Percentiles rank a stretch among this genome's conserved stretches.
Conservation (phyloP, 2,888 invertebrate species). For the Drosophila prolongata region DNA sequence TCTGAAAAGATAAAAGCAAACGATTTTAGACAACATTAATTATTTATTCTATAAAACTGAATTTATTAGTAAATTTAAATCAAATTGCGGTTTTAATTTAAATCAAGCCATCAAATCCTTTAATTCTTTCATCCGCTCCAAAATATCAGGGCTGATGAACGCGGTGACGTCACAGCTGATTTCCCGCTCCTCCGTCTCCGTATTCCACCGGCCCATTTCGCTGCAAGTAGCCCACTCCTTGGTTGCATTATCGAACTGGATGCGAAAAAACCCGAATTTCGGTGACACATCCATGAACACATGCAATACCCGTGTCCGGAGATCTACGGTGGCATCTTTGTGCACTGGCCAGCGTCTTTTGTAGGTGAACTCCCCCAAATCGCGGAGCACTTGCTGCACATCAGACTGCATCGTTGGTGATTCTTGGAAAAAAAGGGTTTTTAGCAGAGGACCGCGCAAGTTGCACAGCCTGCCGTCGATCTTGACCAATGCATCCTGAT, state of each 20-base stretch:
- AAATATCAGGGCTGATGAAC: slow-evolving; percentile 44
- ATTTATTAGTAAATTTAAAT: background rate
- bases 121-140: slow-evolving; percentile 45
- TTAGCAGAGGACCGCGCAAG: slow-evolving; percentile 48
- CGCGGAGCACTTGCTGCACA: slow-evolving; percentile 35
- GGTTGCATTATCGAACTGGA: slow-evolving; percentile 47
- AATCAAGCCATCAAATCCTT: slow-evolving; percentile 14
- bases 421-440: slow-evolving; percentile 45
- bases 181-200: background rate
- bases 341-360: slow-evolving; percentile 10
- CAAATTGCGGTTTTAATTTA: background rate
- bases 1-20: slow-evolving; percentile 48
- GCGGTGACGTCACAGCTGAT: slow-evolving; percentile 31
- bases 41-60: background rate
- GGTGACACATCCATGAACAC: slow-evolving; percentile 49
- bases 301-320: slow-evolving; percentile 50
- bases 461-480: slow-evolving; percentile 36
- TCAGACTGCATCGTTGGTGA: slow-evolving; percentile 36
- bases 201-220: background rate
- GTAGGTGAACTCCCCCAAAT: slow-evolving; percentile 51
- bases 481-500: slow-evolving; percentile 54
- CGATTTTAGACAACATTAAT: slow-evolving; percentile 2
- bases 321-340: slow-evolving; percentile 28
- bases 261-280: slow-evolving; percentile 41
- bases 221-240: slow-evolving; percentile 52